Base-by-base conservation (phyloP, 2,113 vertebrate species). In the Tachysurus vachellii region DNA sequence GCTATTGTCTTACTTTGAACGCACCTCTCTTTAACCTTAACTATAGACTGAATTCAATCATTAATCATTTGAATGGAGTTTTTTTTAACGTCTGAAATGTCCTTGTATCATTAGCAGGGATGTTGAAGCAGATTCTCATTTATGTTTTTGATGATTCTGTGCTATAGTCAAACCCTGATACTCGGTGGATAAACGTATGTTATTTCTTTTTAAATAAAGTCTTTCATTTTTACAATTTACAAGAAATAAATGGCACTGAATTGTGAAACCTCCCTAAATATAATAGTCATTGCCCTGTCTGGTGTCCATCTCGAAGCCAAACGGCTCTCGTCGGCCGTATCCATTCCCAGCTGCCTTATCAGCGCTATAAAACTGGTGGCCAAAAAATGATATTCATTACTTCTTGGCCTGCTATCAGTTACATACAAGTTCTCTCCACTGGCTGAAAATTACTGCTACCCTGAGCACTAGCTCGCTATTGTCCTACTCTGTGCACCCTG, bases 331-430 rank as follows among this genome's bases (percentile, higher is more conserved):
- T 91, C 91, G 87, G 87, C 91, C 87, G 88, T 87, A 90, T 90
- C 90, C 84, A 83, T 91, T 92, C 91, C 89, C 85, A 91, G 90
- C 92, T 91, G 88, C 87, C 93, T 94, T 94, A 95, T 94, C 86
- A 86, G 85, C 9, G 14, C 89, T 88, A 88, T 89, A 89, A 91
- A 94, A 93, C 88, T 92, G 88, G 87, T 85, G 90, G 90, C 90
- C 88, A 80, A 89, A 96, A 97, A 97, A 97, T 96, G 93, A 97
- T 96, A 97, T 96, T 96, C 95, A 97, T 96, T 96, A 96, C 96
- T 96, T 97, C 96, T 96, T 95, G 95, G 95, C 95, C 95, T 94
- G 94, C 96, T 96, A 97, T 97, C 97, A 96, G 96, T 95, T 96
- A 96, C 96, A 96, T 94, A 97, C 96, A 97, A 94, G 95, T 75